Evolutionary conservation across 1,140 invertebrate genomes (phyloP), one percentile per base, ranked within the genome.

Genomic region (Macrobrachium nipponense): DNA sequence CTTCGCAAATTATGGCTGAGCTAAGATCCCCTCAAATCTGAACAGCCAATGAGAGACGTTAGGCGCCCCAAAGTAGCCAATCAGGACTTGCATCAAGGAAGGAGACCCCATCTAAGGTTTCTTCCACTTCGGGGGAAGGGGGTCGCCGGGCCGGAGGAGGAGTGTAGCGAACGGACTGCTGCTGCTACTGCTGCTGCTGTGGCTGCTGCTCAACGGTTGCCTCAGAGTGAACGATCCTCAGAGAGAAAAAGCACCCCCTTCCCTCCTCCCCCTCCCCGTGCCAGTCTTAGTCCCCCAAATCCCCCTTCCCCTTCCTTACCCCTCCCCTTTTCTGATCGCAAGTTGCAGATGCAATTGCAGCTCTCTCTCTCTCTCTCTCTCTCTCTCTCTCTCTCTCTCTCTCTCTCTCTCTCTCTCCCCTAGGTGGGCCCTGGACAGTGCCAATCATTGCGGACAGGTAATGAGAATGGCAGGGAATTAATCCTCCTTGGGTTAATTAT

Each of bases 371-470:
- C 51, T 51, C 51, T 51, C 51, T 51, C 51, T 51, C 51, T 51
- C 51, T 51, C 51, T 51, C 51, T 51, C 51, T 51, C 51, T 51
- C 51, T 51, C 12, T 51, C 44, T 5, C 51, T 51, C 12, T 51
- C 51, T 51, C 51, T 51, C 12, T 5, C 8, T 3, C 51, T 0
- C 51, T 0, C 44, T 51, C 73, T 72, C 59, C 72, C 70, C 81
- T 70, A 76, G 81, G 70, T 73, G 81, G 81, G 81, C 58, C 61
- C 58, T 75, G 81, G 81, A 58, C 81, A 82, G 81, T 76, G 81
- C 70, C 81, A 82, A 82, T 82, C 81, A 82, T 82, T 82, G 81
- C 81, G 81, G 81, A 81, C 81, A 82, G 81, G 81, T 82, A 82
- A 82, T 82, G 81, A 82, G 81, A 64, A 36, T 61, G 70, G 75